These are phyloP conservation scores for Idaea aversata DNA, from an alignment of 2,888 invertebrate species.

Conservation along the genomic window DNA sequence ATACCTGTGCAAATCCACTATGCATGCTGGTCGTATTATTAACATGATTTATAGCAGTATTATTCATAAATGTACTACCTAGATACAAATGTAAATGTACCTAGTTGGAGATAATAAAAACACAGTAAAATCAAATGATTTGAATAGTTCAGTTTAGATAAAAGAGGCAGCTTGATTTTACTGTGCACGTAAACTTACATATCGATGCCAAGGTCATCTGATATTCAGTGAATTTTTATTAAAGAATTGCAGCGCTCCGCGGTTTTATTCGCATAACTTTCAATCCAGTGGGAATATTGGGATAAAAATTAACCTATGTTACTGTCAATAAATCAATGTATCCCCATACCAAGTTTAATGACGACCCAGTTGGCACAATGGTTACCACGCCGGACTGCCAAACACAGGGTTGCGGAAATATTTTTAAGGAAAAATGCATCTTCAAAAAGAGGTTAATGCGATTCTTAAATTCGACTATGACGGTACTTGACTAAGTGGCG, in stretches of 20 bases:
- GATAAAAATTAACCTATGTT: too few relatives aligned
- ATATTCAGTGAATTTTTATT: not conserved
- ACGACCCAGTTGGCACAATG: too few relatives aligned
- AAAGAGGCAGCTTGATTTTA: not conserved
- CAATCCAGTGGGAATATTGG: too few relatives aligned
- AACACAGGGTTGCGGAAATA: too few relatives aligned
- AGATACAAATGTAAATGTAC: constrained; percentile 26
- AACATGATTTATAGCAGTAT: constrained; percentile 33
- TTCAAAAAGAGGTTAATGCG: too few relatives aligned
- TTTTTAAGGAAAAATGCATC: too few relatives aligned
- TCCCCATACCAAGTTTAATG: too few relatives aligned
- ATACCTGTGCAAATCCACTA: constrained; percentile 28
- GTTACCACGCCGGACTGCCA: too few relatives aligned
- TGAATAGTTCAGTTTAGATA: not conserved
- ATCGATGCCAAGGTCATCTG: not conserved
- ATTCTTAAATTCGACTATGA: too few relatives aligned
- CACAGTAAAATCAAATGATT: constrained; percentile 17
- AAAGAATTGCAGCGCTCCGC: not conserved
- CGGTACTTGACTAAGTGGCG: too few relatives aligned
- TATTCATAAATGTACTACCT: constrained; percentile 30
- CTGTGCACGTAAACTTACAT: not conserved
- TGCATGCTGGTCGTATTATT: constrained; percentile 25
- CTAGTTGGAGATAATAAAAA: constrained; percentile 28
- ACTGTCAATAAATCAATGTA: too few relatives aligned
- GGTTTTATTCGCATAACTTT: too few relatives aligned